Evolutionary conservation across 2,797 vertebrate genomes (phyloP).

Genomic region (Crypturellus tataupa): DNA sequence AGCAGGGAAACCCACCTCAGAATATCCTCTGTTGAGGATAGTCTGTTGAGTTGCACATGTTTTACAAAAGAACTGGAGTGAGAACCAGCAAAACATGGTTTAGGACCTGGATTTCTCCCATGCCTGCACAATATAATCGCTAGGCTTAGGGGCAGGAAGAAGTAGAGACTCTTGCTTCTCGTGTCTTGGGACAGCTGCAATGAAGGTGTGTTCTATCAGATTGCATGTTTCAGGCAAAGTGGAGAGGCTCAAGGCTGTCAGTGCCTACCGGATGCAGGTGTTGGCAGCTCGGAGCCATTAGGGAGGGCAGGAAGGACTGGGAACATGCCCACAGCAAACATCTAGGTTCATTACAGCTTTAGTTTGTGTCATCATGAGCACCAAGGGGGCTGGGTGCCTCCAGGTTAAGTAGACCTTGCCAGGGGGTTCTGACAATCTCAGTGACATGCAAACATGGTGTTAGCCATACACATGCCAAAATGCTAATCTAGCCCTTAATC

Average conservation of each 20-base stretch:
- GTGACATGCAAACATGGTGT: background rate
- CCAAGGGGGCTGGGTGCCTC: background rate
- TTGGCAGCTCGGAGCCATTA: background rate
- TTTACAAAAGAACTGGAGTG: background rate
- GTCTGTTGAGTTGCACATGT: background rate
- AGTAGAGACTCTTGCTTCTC: background rate
- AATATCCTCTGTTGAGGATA: background rate
- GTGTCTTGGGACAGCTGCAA: fast-evolving
- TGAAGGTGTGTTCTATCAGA: background rate
- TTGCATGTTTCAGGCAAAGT: background rate
- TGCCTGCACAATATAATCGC: background rate
- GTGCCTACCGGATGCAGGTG: background rate
- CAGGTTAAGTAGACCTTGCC: background rate
- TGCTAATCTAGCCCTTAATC: background rate
- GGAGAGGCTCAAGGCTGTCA: background rate
- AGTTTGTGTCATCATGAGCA: background rate
- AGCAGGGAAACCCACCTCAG: background rate
- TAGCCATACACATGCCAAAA: background rate
- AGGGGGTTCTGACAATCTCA: background rate
- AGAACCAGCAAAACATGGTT: background rate
- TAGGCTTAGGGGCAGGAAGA: background rate
- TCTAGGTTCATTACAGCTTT: background rate
- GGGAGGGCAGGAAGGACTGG: background rate
- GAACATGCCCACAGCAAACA: background rate
- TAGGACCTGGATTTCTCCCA: background rate